phyloP scores from a whole-genome alignment of 2,113 vertebrate species.

The Myotis yumanensis region DNA sequence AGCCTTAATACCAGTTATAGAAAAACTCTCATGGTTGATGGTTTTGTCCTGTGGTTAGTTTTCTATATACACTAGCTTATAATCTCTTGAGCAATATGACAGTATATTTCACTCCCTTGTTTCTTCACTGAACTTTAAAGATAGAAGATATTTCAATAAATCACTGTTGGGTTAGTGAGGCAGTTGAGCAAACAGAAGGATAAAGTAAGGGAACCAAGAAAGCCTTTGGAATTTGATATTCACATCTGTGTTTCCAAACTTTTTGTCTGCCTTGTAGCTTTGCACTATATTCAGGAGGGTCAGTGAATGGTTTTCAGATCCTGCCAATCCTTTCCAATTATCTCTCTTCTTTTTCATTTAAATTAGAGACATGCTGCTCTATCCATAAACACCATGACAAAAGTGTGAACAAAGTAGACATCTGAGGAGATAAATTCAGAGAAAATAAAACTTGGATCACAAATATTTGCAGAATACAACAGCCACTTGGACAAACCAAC shows the following conservation, averaged over 20 bases:
- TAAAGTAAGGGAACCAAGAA: neutral
- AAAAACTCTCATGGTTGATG: neutral
- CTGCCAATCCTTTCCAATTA: conserved; percentile 20
- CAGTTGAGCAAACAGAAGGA: neutral
- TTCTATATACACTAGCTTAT: neutral
- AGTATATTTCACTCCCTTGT: neutral
- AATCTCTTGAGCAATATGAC: neutral
- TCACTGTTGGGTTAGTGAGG: neutral
- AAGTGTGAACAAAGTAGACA: neutral
- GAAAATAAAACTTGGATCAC: conserved; percentile 64
- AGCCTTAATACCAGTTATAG: neutral
- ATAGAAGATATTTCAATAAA: conserved; percentile 21
- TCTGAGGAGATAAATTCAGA: conserved; percentile 35
- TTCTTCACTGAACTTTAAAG: neutral
- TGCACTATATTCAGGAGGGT: neutral
- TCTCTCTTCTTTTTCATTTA: conserved; percentile 58
- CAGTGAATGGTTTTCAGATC: conserved; percentile 18
- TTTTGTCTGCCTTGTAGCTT: neutral
- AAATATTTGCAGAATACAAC: neutral
- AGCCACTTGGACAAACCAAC: conserved; percentile 71
- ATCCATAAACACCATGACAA: neutral
- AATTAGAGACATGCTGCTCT: conserved; percentile 56
- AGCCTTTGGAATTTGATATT: neutral
- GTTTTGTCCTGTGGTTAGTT: neutral
- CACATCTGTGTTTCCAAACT: neutral